A percentile compares a stretch with the other conserved stretches of the same genome.
Evolutionary conservation across 2,113 vertebrate species (phyloP).

Genomic region (Cyprinodon brontotheroides): DNA sequence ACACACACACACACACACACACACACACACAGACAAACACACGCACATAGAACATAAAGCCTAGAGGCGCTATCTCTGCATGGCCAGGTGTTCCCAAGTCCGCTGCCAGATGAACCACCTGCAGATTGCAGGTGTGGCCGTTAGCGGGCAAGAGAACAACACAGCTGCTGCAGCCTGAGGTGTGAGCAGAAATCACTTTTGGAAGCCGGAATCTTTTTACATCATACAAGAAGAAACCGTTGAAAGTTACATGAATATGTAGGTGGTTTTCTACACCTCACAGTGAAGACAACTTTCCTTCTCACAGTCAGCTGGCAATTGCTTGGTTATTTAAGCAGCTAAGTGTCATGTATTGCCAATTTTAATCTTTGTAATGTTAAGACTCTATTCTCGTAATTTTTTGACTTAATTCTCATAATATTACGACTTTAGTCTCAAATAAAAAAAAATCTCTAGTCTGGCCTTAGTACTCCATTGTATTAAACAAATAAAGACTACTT

Average conservation of each 20-base stretch:
- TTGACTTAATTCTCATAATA: too few relatives aligned
- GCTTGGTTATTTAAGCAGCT: constrained; percentile 15
- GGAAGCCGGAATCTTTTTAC: constrained; percentile 45
- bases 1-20: constrained; percentile 8
- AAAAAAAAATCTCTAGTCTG: too few relatives aligned
- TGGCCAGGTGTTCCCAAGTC: constrained; percentile 78
- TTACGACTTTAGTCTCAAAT: too few relatives aligned
- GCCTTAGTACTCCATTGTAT: too few relatives aligned
- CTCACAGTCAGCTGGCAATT: neutral
- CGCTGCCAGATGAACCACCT: constrained; percentile 81
- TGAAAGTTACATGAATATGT: constrained; percentile 15
- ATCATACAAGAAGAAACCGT: constrained; percentile 21
- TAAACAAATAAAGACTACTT: too few relatives aligned
- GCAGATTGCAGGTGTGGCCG: constrained; percentile 81
- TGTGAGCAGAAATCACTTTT: constrained; percentile 61
- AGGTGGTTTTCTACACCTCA: constrained; percentile 25
- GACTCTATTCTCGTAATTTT: too few relatives aligned
- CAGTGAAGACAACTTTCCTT: constrained; percentile 4
- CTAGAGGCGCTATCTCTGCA: constrained; percentile 66
- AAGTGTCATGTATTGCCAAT: neutral
- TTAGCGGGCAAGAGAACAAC: constrained; percentile 75
- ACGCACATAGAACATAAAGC: constrained; percentile 41
- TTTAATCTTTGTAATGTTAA: too few relatives aligned
- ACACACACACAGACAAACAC: constrained; percentile 40
- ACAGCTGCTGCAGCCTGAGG: constrained; percentile 78